Conservation (phyloP, 2,113 vertebrate genomes). For the Camelus bactrianus region DNA sequence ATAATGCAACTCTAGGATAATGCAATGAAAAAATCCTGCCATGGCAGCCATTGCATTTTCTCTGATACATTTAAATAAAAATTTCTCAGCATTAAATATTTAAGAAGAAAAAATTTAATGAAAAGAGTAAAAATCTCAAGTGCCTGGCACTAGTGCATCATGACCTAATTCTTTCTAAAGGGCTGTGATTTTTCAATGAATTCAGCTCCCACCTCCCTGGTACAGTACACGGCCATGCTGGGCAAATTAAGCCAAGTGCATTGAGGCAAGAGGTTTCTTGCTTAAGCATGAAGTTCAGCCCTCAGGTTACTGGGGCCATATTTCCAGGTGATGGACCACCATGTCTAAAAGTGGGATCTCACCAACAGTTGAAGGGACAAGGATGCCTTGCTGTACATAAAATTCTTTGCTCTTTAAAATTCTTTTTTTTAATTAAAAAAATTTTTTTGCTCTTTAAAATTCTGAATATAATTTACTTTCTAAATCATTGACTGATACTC, state of each 20-base stretch:
- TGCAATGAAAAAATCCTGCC: neutral
- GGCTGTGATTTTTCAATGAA: slow-evolving; percentile 63
- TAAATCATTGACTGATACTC: neutral
- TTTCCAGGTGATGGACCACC: neutral
- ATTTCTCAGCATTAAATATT: slow-evolving; percentile 74
- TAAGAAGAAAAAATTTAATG: slow-evolving; percentile 73
- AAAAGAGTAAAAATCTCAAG: slow-evolving; percentile 69
- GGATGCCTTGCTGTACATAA: neutral
- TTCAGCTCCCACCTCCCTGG: neutral
- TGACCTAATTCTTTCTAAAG: slow-evolving; percentile 61
- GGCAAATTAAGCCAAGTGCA: neutral
- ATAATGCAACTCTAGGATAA: too few relatives aligned
- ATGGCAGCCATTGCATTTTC: slow-evolving; percentile 41
- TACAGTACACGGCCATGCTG: neutral
- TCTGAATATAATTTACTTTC: slow-evolving; percentile 20
- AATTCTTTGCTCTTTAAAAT: slow-evolving; percentile 31
- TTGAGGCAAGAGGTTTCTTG: neutral
- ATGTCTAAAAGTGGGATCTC: neutral
- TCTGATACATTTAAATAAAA: slow-evolving; percentile 51
- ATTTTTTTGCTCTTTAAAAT: neutral
- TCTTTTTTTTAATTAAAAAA: neutral
- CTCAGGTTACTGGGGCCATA: neutral
- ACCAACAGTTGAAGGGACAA: neutral
- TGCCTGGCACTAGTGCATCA: neutral
- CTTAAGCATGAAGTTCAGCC: neutral